These are phyloP conservation scores for Caerostris extrusa DNA, from an alignment of 1,140 invertebrate genomes.

Conservation along the genomic window DNA sequence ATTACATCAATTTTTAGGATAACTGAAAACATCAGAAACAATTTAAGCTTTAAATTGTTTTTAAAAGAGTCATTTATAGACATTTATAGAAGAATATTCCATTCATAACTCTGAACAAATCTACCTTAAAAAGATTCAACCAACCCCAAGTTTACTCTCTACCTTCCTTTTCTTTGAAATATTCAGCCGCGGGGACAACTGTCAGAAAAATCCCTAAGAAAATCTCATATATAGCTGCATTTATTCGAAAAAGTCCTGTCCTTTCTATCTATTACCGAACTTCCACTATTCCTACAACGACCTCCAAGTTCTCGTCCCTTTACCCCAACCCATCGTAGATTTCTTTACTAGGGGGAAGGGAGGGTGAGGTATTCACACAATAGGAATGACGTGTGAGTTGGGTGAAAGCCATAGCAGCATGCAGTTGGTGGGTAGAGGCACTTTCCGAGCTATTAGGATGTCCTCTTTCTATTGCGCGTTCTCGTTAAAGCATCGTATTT, in stretches of 20 bases:
- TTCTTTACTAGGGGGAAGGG: neutral
- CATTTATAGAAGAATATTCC: too few relatives aligned
- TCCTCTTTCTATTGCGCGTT: neutral
- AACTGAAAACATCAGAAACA: too few relatives aligned
- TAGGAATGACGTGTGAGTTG: conserved; percentile 27
- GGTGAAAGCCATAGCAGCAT: conserved; percentile 14
- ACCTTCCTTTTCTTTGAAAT: neutral
- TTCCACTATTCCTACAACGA: neutral
- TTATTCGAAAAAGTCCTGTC: neutral
- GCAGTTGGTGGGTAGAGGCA: neutral
- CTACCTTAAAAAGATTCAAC: too few relatives aligned
- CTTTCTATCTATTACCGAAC: neutral
- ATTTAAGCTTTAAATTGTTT: too few relatives aligned
- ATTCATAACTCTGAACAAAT: too few relatives aligned
- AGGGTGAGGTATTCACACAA: conserved; percentile 23
- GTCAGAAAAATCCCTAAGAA: neutral
- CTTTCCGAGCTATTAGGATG: conserved; percentile 16
- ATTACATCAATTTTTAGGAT: too few relatives aligned
- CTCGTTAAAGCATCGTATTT: neutral
- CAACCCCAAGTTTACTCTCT: too few relatives aligned
- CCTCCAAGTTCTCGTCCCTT: neutral
- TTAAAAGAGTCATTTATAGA: too few relatives aligned
- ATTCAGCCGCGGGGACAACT: neutral
- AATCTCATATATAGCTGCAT: neutral
- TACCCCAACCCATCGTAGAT: neutral